Evolutionary conservation across 2,797 vertebrate genomes (phyloP).

Genomic region (Eremophila alpestris): DNA sequence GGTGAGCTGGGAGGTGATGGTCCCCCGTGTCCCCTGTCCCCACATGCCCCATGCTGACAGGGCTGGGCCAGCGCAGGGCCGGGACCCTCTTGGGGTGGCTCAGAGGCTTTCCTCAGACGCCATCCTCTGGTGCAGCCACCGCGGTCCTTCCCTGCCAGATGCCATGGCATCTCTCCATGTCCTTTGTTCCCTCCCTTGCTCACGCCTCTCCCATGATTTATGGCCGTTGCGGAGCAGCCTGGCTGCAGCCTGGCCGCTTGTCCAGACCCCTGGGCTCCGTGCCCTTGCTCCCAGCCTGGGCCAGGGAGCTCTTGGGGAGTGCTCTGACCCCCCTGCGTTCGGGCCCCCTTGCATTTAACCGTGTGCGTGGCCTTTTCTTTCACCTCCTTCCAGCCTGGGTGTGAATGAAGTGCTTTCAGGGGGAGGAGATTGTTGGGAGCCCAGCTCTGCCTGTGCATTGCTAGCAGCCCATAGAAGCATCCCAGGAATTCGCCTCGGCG

Average conservation of each 20-base stretch:
- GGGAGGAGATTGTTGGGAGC: conserved; percentile 21
- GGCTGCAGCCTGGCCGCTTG: background rate
- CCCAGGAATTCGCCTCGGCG: conserved; percentile 4
- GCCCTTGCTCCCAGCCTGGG: background rate
- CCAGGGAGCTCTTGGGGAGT: background rate
- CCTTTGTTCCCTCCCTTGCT: conserved; percentile 50
- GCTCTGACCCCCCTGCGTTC: background rate
- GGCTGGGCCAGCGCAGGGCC: background rate
- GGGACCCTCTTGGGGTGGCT: background rate
- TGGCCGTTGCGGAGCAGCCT: background rate
- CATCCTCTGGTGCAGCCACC: background rate
- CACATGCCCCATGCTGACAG: background rate
- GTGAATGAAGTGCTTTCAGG: conserved; percentile 44
- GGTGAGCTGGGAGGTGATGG: background rate
- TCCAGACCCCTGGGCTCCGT: background rate
- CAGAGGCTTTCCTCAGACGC: background rate
- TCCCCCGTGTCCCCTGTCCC: background rate
- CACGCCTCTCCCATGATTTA: background rate
- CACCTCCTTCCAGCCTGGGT: background rate
- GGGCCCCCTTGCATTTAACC: background rate
- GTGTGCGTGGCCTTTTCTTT: background rate
- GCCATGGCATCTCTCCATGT: conserved; percentile 4
- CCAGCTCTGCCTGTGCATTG: background rate
- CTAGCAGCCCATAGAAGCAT: conserved; percentile 35
- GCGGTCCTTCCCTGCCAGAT: background rate